Base-by-base conservation (phyloP, 2,797 vertebrate species). In the Pseudocheirus occidentalis region DNA sequence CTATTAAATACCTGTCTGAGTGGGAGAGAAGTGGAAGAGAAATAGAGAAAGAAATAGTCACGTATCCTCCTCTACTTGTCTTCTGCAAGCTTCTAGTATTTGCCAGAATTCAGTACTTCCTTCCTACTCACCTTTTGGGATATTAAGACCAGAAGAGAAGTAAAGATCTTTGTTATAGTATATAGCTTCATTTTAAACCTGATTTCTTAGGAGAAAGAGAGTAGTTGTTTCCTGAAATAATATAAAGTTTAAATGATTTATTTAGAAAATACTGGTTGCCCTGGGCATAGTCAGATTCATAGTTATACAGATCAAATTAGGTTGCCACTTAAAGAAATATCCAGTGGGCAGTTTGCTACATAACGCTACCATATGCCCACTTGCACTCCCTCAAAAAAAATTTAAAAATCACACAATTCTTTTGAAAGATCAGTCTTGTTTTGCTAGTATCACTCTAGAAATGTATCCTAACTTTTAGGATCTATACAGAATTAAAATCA, bases 171-270 rank as follows among this genome's bases (percentile, higher is more conserved):
- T 40, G 50, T 27, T 73, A 93, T 90, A 56, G 0, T 81, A 59
- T 34, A 24, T 2, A 62, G 31, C 29, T 81, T 92, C 91, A 54
- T 28, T 90, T 87, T 55, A 81, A n/a, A 90, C 13, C 93, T 90
- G 46, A 50, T 92, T 93, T 55, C 1, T 10, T 58, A 13, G 56
- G 92, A 55, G 34, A 90, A 93, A 90, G 18, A 56, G 0, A 55
- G 0, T 55, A 95, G 52, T n/a, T 93, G 10, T 90, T 97, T 96
- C 93, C 92, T 62, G 62, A 94, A 95, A 92, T 3, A 92, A 93
- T 95, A 93, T 24, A 57, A 21, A 90, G 28, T 95, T 91, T 54
- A 95, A 92, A 11, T 91, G 5, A 50, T 87, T 50, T 87, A 50
- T 87, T 87, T 87, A 87, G 73, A 50, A 46, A 87, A 27, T 10